Base-by-base conservation (phyloP, 2,888 invertebrate genomes). In the Acrobasis consociella region DNA sequence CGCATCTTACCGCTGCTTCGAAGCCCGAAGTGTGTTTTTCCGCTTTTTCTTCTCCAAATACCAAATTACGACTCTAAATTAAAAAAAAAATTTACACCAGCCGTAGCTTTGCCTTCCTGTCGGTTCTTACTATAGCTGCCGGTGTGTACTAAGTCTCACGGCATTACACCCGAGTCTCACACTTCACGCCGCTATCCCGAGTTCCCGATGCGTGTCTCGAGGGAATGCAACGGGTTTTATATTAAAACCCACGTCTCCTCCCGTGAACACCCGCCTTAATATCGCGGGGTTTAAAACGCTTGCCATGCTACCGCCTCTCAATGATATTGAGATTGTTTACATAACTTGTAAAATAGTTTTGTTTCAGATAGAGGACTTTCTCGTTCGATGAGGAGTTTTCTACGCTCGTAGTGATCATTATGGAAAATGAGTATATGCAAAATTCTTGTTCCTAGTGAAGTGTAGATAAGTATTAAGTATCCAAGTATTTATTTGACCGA, bases 211-310 rank as follows among this genome's bases (percentile, higher is more conserved):
- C 72, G 66, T 70, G 74, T 70, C 69, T 67, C 63, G 58, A 13
- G 70, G 70, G 73, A 76, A 76, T 73, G 74, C 67, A 67, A 60
- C 67, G 65, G 65, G 69, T 49, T 59, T 68, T 74, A 74, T 78
- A 80, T 80, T 80, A 76, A 75, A 76, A 71, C 72, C 69, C 71
- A 64, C 67, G 70, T 73, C 72, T 62, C 55, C 58, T 31, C 53
- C 15, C 38, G 53, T 55, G 56, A 62, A 49, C 53, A 58, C 63
- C 37, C 62, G 49, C 53, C 60, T 60, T 64, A 63, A 67, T 67
- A 69, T 65, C 65, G 65, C 63, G 64, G 52, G 46, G 58, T 59
- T 59, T 65, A 60, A 66, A 60, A 64, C 52, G 59, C 62, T 58
- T 37, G 42, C 60, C 62, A 51, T 37, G 42, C 60, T 60, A 39